Conservation (phyloP, 2,888 invertebrate genomes). For the Philonicus albiceps region DNA sequence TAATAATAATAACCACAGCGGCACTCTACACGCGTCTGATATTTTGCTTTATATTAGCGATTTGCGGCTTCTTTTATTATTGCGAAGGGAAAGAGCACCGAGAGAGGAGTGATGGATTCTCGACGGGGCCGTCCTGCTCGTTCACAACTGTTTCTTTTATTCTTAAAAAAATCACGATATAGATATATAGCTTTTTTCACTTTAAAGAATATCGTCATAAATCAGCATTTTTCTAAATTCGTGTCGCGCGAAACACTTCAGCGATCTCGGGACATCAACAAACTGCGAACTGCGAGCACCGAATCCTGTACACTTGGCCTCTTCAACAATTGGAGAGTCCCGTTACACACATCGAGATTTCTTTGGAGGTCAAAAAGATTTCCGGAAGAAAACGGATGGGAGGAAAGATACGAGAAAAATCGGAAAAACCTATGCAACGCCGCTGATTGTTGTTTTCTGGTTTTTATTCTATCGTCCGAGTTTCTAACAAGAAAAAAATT, state of each 20-base stretch:
- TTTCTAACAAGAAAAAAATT: neutral
- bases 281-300: neutral
- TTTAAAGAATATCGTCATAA: neutral
- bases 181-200: neutral
- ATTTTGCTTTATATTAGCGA: neutral
- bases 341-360: conserved; percentile 23
- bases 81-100: neutral
- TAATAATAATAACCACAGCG: neutral
- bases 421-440: neutral
- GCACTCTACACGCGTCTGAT: conserved; percentile 21
- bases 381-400: neutral
- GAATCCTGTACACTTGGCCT: neutral
- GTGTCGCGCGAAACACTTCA: neutral
- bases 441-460: neutral
- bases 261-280: neutral
- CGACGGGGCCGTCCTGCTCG: neutral
- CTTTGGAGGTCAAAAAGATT: neutral
- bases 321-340: neutral
- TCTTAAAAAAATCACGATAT: neutral
- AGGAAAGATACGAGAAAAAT: neutral
- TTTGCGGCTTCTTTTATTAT: neutral
- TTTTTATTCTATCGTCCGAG: neutral
- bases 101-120: neutral
- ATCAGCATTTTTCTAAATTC: neutral
- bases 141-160: neutral